Conservation (phyloP, 2,113 vertebrate genomes). For the Bambusicola thoracicus region DNA sequence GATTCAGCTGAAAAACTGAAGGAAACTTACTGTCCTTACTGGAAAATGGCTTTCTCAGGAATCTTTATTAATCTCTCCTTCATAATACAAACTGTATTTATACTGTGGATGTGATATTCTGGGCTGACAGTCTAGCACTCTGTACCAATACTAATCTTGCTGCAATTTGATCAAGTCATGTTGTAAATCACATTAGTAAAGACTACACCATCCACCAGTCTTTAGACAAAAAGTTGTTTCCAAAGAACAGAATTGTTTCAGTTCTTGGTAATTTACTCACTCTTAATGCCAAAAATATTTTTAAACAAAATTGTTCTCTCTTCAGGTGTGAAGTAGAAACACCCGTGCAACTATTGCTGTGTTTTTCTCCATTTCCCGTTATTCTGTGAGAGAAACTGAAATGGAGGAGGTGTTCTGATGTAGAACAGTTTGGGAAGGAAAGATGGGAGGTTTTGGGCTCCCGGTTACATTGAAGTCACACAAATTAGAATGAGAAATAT, state of each 20-base stretch:
- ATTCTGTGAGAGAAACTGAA: background rate
- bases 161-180: background rate
- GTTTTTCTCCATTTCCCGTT: background rate
- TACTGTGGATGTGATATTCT: background rate
- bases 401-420: background rate
- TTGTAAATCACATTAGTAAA: constrained; percentile 1
- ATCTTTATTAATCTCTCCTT: background rate
- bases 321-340: background rate
- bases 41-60: background rate
- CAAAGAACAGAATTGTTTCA: background rate
- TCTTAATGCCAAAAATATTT: background rate
- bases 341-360: background rate
- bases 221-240: constrained; percentile 8
- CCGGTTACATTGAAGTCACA: background rate
- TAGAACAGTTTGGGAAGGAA: background rate
- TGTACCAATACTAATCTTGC: background rate
- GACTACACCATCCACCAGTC: background rate
- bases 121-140: background rate
- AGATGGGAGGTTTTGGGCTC: background rate
- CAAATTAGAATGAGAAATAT: background rate
- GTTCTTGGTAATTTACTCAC: background rate
- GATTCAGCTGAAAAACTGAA: background rate
- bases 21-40: background rate
- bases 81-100: background rate
- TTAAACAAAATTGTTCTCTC: background rate